phyloP scores from a whole-genome alignment of 2,797 vertebrate species.

The Mionectes olivaceus region DNA sequence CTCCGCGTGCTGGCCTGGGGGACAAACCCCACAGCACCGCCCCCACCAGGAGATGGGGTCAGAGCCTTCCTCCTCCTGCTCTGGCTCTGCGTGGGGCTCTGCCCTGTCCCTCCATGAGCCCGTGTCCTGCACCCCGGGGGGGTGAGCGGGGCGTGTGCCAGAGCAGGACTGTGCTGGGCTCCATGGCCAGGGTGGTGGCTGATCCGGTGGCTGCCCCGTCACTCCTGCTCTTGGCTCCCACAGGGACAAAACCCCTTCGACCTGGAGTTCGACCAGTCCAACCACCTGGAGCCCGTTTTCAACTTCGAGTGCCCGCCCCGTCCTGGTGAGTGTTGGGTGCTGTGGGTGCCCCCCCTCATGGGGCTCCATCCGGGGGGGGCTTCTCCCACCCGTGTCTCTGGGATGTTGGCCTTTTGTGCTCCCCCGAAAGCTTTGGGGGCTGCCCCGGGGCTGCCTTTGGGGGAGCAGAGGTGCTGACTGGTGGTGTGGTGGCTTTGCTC shows the following conservation, averaged over 20 bases:
- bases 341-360: neutral
- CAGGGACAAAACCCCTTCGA: conserved; percentile 97
- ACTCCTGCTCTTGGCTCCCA: neutral
- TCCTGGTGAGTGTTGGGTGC: conserved; percentile 83
- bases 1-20: neutral
- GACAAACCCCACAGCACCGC: fast-evolving
- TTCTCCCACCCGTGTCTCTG: fast-evolving
- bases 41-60: neutral
- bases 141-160: neutral
- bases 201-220: neutral
- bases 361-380: neutral
- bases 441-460: fast-evolving
- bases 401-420: neutral
- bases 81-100: neutral
- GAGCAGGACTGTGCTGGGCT: fast-evolving
- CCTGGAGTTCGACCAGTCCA: conserved; percentile 88
- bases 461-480: neutral
- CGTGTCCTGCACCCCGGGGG: neutral
- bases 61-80: neutral
- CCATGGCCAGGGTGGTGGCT: fast-evolving
- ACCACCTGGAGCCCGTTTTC: conserved; percentile 87
- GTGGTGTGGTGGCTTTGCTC: fast-evolving
- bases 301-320: conserved; percentile 90
- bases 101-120: fast-evolving
- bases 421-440: neutral